A percentile compares a stretch with the other conserved stretches of the same genome.
These are phyloP conservation scores for Cossypha caffra DNA, from an alignment of 2,797 vertebrate genomes.

Conservation along the genomic window DNA sequence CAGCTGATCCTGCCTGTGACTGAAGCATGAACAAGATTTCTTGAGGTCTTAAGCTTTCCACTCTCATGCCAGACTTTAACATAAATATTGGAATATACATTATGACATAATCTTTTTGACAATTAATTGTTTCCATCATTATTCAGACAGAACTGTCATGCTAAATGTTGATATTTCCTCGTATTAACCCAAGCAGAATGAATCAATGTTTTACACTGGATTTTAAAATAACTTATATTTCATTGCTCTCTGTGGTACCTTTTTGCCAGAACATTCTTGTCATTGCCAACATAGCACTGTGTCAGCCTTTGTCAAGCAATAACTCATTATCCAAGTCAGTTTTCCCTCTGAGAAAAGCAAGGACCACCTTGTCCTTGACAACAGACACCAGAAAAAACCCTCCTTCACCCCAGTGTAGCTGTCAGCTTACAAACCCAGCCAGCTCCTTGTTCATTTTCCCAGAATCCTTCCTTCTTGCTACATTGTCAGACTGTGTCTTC, in stretches of 20 bases:
- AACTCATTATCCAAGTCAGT: background rate
- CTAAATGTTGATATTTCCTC: background rate
- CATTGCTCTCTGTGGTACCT: background rate
- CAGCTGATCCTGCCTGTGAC: background rate
- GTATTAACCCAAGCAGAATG: background rate
- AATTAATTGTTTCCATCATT: background rate
- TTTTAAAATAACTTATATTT: background rate
- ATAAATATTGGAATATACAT: background rate
- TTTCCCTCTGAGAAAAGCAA: background rate
- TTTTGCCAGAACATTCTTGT: background rate
- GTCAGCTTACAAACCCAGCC: background rate
- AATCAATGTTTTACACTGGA: background rate
- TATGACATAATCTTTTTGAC: background rate
- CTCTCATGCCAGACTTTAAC: background rate
- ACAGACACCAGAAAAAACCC: background rate
- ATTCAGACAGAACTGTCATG: background rate
- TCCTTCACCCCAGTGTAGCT: background rate
- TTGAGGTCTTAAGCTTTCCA: background rate
- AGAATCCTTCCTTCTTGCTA: background rate
- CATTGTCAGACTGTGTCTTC: background rate
- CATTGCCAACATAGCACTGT: background rate
- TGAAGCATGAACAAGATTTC: background rate
- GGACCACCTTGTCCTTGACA: background rate
- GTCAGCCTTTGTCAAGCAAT: background rate
- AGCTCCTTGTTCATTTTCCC: background rate